Conservation (phyloP, 2,797 vertebrate genomes). For the Hipposideros larvatus region DNA sequence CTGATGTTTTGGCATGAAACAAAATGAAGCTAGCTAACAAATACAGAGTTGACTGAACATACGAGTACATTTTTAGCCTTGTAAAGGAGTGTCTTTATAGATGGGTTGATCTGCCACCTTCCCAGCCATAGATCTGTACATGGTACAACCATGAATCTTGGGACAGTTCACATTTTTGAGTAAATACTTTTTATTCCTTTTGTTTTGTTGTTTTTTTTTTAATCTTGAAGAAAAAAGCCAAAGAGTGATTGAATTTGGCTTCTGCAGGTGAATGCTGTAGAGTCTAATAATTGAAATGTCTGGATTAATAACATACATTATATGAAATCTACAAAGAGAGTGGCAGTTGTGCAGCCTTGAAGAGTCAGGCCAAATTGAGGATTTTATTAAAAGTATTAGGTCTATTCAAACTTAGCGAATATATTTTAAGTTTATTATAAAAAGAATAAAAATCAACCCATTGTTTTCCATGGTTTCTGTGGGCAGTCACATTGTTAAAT, state of each 20-base stretch:
- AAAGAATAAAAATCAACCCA: neutral
- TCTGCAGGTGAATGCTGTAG: slow-evolving; percentile 35
- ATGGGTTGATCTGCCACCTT: neutral
- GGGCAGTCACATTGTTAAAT: neutral
- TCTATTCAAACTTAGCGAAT: slow-evolving; percentile 22
- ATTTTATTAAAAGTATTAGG: neutral
- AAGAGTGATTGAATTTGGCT: slow-evolving; percentile 18
- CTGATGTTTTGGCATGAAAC: neutral
- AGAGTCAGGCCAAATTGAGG: neutral
- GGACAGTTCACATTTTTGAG: neutral
- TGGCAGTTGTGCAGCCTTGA: neutral
- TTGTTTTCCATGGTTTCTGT: neutral
- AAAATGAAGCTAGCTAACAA: neutral
- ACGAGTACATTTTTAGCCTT: neutral
- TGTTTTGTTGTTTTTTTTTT: neutral
- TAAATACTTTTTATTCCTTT: slow-evolving; percentile 49
- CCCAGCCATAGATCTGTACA: rapidly evolving
- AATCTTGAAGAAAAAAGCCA: slow-evolving; percentile 46
- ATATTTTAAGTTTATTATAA: slow-evolving; percentile 6
- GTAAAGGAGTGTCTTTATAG: neutral
- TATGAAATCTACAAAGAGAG: slow-evolving; percentile 1
- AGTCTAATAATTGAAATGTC: slow-evolving; percentile 2
- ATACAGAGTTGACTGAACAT: neutral
- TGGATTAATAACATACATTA: neutral
- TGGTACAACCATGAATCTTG: neutral